Percentiles rank a stretch among this genome's conserved stretches.
Evolutionary conservation across 1,140 invertebrate species (phyloP).

Genomic region (Globodera rostochiensis): DNA sequence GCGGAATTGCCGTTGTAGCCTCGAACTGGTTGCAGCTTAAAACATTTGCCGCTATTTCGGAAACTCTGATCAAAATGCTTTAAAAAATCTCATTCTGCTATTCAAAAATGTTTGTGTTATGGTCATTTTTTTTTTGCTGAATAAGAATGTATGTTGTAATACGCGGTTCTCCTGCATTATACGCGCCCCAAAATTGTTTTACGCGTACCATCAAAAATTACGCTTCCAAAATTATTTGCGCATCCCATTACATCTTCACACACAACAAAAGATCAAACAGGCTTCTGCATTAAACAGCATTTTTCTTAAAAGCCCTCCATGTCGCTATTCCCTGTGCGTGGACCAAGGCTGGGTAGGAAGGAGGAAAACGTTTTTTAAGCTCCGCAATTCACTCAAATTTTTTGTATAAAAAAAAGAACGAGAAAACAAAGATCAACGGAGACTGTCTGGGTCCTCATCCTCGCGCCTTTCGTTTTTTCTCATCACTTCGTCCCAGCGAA

Average conservation of each 20-base stretch:
- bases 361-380: no score
- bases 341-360: no score
- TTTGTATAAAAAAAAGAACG: background rate
- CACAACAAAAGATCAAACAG: no score
- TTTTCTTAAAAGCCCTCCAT: no score
- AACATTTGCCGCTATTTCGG: no score
- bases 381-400: no score
- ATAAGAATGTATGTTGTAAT: background rate
- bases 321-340: no score
- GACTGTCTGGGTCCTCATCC: slow-evolving; percentile 15
- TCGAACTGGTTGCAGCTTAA: no score
- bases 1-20: no score
- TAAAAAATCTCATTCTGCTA: background rate
- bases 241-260: no score
- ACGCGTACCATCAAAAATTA: background rate
- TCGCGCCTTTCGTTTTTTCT: background rate
- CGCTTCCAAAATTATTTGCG: no score
- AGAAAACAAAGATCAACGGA: background rate
- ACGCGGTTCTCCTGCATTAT: background rate
- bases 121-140: slow-evolving; percentile 15
- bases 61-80: background rate
- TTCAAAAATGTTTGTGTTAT: background rate
- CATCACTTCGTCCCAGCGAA: slow-evolving; percentile 25
- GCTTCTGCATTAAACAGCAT: no score
- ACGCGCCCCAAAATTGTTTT: background rate